Base-by-base conservation (phyloP, 2,888 invertebrate genomes). In the Clistopyga incitator region DNA sequence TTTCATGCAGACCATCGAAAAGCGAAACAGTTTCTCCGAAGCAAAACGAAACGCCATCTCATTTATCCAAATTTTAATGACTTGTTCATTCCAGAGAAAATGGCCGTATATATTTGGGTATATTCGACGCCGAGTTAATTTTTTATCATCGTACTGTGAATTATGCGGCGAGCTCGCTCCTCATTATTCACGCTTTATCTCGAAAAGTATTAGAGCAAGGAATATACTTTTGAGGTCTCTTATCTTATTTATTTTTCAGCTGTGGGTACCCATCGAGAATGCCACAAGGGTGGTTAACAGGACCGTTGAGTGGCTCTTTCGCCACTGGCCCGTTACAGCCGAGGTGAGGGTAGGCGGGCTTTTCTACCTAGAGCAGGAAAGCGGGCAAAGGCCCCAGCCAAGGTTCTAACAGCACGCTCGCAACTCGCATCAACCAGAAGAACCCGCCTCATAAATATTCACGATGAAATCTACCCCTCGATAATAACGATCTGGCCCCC, bases 401-500 rank as follows among this genome's bases (percentile, higher is more conserved):
- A 80, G 77, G 64, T 68, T 45, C 72, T 11, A 42, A 79, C 79
- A 80, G 64, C 72, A 77, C 61, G 77, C 77, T 67, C 76, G 34
- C 15, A 45, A 76, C 38, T 76, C 54, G 77, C 77, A 68, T 87
- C 82, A 88, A 88, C 88, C 87, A 74, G 81, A 88, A 89, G 88
- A 88, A 77, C 88, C 87, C 85, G 86, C 87, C 89, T 92, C 91
- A 93, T 93, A 91, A 92, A 92, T 93, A 93, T 93, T 93, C 92
- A 92, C 90, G 91, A 92, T 92, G 91, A 92, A 92, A 93, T 92
- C 91, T 92, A 92, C 90, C 91, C 91, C 90, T 92, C 92, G 92
- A 93, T 93, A 93, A 92, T 92, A 93, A 92, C 91, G 89, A 91
- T 84, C 83, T 80, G 50, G 77, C 56, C 75, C 54, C 74, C 70